phyloP scores from a whole-genome alignment of 2,113 vertebrate species.

The Epinephelus cyanopodus region DNA sequence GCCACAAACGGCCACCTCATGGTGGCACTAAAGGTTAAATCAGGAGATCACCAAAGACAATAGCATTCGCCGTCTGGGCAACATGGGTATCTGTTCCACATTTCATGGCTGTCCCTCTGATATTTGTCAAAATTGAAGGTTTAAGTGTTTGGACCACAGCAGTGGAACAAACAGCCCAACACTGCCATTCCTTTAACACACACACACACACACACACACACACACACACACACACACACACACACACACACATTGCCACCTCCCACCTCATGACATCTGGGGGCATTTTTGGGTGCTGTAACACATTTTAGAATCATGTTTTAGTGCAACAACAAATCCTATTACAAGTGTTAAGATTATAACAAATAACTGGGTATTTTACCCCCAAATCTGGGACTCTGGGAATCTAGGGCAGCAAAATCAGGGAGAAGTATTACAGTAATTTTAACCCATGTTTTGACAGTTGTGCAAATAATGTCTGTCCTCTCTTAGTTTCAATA shows the following conservation, averaged over 20 bases:
- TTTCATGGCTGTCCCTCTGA: background rate
- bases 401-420: background rate
- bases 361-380: background rate
- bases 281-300: background rate
- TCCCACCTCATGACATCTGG: background rate
- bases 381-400: background rate
- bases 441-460: background rate
- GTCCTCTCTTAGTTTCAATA: background rate
- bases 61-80: background rate
- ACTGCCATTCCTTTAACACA: background rate
- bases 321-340: background rate
- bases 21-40: background rate
- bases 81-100: background rate
- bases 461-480: background rate
- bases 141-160: background rate
- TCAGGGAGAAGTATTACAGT: background rate
- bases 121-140: background rate
- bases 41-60: background rate
- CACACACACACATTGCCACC: background rate
- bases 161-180: background rate
- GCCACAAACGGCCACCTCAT: background rate
- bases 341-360: background rate
- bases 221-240: too few species aligned
- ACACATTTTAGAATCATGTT: background rate
- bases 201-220: background rate